These are phyloP conservation scores for Podarcis muralis DNA, from an alignment of 2,113 vertebrate genomes.

Conservation along the genomic window DNA sequence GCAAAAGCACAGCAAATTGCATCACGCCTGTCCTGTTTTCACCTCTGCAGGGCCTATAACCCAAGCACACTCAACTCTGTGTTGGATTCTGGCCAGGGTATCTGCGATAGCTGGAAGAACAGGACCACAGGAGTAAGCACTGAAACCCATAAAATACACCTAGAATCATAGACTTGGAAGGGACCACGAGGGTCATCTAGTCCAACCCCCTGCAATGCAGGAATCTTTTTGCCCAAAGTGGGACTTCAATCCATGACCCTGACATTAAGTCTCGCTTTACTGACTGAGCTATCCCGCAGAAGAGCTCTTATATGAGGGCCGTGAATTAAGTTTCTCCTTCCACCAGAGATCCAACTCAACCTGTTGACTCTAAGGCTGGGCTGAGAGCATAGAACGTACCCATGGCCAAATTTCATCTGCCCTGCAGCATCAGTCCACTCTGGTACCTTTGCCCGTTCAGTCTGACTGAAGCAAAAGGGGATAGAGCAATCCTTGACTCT, in stretches of 20 bases:
- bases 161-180: neutral
- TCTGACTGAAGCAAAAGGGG: neutral
- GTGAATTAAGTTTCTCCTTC: neutral
- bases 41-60: neutral
- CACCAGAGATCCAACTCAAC: neutral
- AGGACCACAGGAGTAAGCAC: neutral
- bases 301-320: neutral
- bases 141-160: neutral
- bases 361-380: neutral
- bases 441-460: neutral
- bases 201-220: too few relatives aligned
- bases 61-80: neutral
- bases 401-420: neutral
- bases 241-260: too few relatives aligned
- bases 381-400: neutral
- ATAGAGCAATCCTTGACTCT: neutral
- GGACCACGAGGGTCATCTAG: too few relatives aligned
- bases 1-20: slow-evolving; percentile 25
- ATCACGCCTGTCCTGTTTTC: neutral
- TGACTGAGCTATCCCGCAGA: too few relatives aligned
- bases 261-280: too few relatives aligned
- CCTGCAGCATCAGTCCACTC: neutral
- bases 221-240: neutral
- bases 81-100: neutral
- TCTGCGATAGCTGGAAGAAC: neutral